Evolutionary conservation across 2,888 invertebrate species (phyloP).

Genomic region (Microctonus aethiopoides): DNA sequence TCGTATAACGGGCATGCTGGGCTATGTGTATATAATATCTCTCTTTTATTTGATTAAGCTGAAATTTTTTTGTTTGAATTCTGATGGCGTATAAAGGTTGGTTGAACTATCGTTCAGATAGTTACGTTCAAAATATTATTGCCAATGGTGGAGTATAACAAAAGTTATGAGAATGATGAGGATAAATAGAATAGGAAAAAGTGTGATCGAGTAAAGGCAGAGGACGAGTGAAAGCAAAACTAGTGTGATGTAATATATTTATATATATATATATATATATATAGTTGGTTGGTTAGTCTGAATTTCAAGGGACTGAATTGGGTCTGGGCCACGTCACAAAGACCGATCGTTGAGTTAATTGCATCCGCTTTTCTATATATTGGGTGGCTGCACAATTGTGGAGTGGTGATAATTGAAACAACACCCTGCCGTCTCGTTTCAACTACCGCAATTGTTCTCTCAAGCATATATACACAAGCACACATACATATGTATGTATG

Average conservation of each 20-base stretch:
- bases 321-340: slow-evolving; percentile 44
- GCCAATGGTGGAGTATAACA: background rate
- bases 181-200: background rate
- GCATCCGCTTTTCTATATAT: slow-evolving; percentile 48
- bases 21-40: background rate
- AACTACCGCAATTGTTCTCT: slow-evolving; percentile 1
- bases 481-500: background rate
- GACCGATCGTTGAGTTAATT: slow-evolving; percentile 53
- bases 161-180: slow-evolving; percentile 3
- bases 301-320: slow-evolving; percentile 53
- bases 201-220: background rate
- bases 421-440: slow-evolving; percentile 33
- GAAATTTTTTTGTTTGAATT: background rate
- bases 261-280: no score
- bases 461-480: slow-evolving; percentile 1
- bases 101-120: background rate
- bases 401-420: slow-evolving; percentile 52
- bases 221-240: background rate
- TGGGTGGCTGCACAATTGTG: slow-evolving; percentile 48
- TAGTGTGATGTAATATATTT: background rate
- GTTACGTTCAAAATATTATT: slow-evolving; percentile 5
- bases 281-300: slow-evolving; percentile 31
- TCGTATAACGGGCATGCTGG: background rate
- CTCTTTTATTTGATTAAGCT: background rate
- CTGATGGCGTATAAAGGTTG: background rate